phyloP scores from a whole-genome alignment of 2,113 vertebrate species.

The Dinomys branickii region DNA sequence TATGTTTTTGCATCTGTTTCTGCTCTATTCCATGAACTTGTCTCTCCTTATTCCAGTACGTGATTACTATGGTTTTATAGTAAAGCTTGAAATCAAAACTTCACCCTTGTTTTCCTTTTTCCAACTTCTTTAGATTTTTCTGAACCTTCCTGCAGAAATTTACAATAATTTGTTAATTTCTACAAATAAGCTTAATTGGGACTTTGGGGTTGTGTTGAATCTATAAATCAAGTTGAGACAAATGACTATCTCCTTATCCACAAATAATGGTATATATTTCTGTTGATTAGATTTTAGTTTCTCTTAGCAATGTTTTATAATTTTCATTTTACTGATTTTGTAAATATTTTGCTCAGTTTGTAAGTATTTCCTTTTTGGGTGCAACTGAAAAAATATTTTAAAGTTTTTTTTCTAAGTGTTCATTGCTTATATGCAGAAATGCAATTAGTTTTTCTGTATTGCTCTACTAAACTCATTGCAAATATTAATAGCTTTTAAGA shows the following conservation, averaged over 20 bases:
- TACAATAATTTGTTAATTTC: not conserved
- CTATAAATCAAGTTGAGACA: not conserved
- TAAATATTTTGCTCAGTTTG: slow-evolving; percentile 21
- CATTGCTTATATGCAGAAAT: slow-evolving; percentile 24
- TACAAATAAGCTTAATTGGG: not conserved
- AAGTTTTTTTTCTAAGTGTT: slow-evolving; percentile 35
- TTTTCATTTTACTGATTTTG: slow-evolving; percentile 31
- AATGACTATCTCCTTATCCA: not conserved
- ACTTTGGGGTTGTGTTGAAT: slow-evolving; percentile 8
- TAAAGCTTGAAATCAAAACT: slow-evolving; percentile 45
- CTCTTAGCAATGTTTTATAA: not conserved
- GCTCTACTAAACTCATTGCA: not conserved
- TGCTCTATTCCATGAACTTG: not conserved
- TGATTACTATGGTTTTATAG: not conserved
- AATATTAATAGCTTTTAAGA: not conserved
- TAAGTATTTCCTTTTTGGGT: not conserved
- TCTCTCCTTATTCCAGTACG: not conserved
- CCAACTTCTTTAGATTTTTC: slow-evolving; percentile 3
- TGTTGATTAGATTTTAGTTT: slow-evolving; percentile 39
- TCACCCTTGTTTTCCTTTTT: slow-evolving; percentile 29
- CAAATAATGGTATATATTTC: slow-evolving; percentile 2
- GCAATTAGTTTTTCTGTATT: slow-evolving; percentile 11
- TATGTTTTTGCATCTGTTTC: not conserved
- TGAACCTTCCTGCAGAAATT: not conserved
- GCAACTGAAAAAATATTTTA: slow-evolving; percentile 3